Evolutionary conservation across 2,113 vertebrate species (phyloP).

Genomic region (Noctilio leporinus): DNA sequence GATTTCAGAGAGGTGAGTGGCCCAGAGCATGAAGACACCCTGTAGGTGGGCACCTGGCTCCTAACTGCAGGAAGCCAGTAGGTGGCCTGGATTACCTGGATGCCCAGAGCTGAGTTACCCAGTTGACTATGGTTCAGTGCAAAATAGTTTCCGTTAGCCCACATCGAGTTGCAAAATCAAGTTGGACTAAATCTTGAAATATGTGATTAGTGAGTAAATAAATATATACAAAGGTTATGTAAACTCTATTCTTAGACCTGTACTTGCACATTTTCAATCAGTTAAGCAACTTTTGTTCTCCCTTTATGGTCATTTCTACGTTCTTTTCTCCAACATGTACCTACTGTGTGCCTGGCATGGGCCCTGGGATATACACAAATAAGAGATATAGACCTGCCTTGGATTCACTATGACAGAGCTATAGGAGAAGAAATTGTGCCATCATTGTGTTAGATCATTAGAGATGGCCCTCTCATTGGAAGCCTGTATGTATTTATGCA

Average conservation of each 20-base stretch:
- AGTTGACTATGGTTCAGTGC: background rate
- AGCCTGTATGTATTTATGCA: no score
- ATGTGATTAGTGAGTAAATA: background rate
- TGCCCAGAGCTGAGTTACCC: accelerated
- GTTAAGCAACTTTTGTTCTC: background rate
- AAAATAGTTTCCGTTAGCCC: background rate
- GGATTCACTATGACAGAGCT: background rate
- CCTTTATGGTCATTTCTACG: background rate
- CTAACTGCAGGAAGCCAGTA: background rate
- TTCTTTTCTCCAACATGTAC: background rate
- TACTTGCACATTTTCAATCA: background rate
- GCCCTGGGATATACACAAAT: background rate
- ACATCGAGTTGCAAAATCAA: background rate
- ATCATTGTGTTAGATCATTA: background rate
- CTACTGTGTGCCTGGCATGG: background rate
- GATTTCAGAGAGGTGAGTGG: slow-evolving; percentile 91
- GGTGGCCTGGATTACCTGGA: background rate
- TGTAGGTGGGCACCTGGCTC: background rate
- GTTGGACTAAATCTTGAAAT: background rate
- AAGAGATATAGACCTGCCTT: background rate
- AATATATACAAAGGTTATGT: background rate
- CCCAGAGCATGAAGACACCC: no score
- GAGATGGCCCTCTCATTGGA: no score
- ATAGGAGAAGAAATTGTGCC: no score
- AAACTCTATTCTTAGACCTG: background rate